phyloP scores from a whole-genome alignment of 2,113 vertebrate genomes.

The Gobio gobio region DNA sequence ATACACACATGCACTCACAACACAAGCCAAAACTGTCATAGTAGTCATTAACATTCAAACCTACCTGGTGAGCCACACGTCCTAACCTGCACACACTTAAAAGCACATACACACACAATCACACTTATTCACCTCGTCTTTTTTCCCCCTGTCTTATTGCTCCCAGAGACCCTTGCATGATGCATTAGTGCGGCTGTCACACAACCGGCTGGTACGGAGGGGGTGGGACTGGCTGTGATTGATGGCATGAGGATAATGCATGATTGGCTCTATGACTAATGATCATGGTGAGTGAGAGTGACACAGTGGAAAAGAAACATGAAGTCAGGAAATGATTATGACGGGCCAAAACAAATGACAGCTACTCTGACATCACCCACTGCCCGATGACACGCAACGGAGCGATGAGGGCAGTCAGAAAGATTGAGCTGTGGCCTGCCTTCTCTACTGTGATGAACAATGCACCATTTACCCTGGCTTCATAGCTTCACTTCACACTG shows the following conservation, averaged over 20 bases:
- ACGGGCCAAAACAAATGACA: constrained; percentile 50
- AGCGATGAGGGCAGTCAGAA: constrained; percentile 48
- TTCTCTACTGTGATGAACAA: constrained; percentile 23
- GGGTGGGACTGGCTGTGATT: constrained; percentile 36
- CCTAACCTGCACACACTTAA: constrained; percentile 36
- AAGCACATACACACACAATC: constrained; percentile 27
- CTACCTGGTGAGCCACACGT: neutral
- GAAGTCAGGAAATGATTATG: constrained; percentile 54
- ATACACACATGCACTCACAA: constrained; percentile 2
- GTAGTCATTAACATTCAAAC: constrained; percentile 25
- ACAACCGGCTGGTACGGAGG: constrained; percentile 23
- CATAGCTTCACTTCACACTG: neutral
- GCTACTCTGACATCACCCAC: constrained; percentile 51
- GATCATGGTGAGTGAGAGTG: constrained; percentile 53
- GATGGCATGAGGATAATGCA: constrained; percentile 54
- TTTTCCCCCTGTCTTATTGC: neutral
- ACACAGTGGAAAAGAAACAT: constrained; percentile 56
- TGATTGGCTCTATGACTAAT: constrained; percentile 58
- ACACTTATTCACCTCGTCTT: constrained; percentile 31
- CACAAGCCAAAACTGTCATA: constrained; percentile 31
- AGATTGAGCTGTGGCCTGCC: constrained; percentile 42
- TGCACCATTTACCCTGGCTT: neutral
- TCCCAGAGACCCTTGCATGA: constrained; percentile 16
- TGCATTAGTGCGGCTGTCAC: constrained; percentile 38
- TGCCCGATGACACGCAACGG: constrained; percentile 39